These are phyloP conservation scores for Leontocebus nigricollis DNA, from an alignment of 2,797 vertebrate species.

Conservation along the genomic window DNA sequence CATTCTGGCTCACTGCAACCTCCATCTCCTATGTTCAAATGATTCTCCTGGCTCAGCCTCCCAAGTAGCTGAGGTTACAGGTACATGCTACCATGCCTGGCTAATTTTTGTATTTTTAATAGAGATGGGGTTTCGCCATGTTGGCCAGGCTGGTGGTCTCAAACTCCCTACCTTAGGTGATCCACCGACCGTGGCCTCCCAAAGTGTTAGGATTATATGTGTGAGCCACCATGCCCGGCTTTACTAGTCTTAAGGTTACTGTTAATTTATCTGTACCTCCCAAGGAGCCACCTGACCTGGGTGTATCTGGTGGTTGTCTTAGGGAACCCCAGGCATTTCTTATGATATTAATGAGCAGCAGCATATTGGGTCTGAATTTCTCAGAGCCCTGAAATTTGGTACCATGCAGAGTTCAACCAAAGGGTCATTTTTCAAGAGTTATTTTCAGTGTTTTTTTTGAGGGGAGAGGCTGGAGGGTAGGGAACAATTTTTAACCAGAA, in stretches of 20 bases:
- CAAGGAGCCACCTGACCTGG: background rate
- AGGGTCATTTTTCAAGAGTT: conserved; percentile 47
- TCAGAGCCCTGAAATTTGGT: background rate
- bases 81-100: rapidly evolving
- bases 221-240: background rate
- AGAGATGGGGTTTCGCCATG: background rate
- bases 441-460: conserved; percentile 47
- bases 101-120: background rate
- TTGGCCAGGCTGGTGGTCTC: background rate
- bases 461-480: background rate
- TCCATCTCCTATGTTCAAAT: background rate
- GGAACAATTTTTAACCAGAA: conserved; percentile 49
- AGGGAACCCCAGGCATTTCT: background rate
- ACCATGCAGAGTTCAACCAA: background rate
- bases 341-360: background rate
- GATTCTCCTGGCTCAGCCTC: background rate
- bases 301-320: background rate
- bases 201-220: background rate
- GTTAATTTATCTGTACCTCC: background rate
- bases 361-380: background rate
- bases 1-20: background rate
- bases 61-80: background rate
- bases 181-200: background rate
- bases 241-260: background rate
- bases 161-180: background rate